Evolutionary conservation across 2,113 vertebrate species (phyloP), one percentile per base, ranked within the genome.

Genomic region (Ochotona princeps): DNA sequence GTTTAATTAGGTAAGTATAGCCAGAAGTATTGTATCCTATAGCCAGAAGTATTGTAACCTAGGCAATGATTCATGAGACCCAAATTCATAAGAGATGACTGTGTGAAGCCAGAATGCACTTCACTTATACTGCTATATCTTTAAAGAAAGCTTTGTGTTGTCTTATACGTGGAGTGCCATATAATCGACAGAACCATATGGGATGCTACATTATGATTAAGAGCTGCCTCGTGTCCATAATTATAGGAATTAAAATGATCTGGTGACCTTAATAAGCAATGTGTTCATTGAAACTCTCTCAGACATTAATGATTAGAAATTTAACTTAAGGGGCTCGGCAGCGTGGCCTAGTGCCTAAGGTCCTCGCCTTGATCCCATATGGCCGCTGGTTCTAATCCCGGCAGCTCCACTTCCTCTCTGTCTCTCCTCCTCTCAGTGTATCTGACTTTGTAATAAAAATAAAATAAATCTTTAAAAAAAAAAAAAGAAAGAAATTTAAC

Each of bases 61-160:
- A 63, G 17, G 54, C 17, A 49, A 66, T 92, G 89, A 72, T 63
- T 87, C 61, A 83, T 7, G 6, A 70, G 69, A 90, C 67, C 49
- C n/a, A 90, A 63, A 94, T 54, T 90, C 74, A 13, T 21, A 85
- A 80, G 76, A 90, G 54, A 75, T 67, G n/a, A 23, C 57, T 87
- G 15, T 67, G 63, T 65, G 67, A 91, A 78, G 28, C 73, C 23
- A 5, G 60, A 65, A 30, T 49, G 1, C 2, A 35, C 21, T 66
- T 81, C 11, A 10, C 67, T 89, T 38, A 32, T 54, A 30, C 47
- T 63, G 54, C 61, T 87, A 11, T 60, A 54, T 61, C 60, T 26
- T 32, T 86, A 60, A 26, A 32, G 30, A 63, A 38, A 25, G 21
- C 8, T 47, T 54, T 61, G 32, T n/a, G 2, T 18, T 73, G 47